Conservation (phyloP, 2,888 invertebrate genomes). For the Norana najaformis region DNA sequence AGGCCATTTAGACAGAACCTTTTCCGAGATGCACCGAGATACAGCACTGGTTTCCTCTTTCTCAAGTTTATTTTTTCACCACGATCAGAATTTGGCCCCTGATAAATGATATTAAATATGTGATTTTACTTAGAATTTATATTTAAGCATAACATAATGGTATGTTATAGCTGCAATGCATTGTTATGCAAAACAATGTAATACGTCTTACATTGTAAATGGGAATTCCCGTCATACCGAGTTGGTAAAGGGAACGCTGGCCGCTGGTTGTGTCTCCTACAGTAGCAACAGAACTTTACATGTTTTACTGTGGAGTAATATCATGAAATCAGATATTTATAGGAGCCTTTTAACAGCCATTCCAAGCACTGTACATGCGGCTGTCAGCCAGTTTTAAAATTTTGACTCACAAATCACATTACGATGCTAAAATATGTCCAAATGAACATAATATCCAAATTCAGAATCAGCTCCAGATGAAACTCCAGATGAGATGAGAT, state of each 20-base stretch:
- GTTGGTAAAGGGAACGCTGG: slow-evolving; percentile 88
- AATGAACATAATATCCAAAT: neutral
- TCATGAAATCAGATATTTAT: no score
- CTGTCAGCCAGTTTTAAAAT: no score
- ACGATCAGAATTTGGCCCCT: no score
- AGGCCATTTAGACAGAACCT: neutral
- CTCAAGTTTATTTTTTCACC: no score
- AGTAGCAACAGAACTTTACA: neutral
- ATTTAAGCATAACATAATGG: neutral
- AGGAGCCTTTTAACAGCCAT: neutral
- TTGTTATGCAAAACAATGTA: neutral
- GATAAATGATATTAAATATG: no score
- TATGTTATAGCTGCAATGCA: neutral
- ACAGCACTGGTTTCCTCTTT: neutral
- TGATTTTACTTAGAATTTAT: neutral
- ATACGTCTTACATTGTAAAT: slow-evolving; percentile 78
- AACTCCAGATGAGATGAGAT: no score
- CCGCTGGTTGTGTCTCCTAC: slow-evolving; percentile 89
- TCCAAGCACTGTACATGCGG: neutral
- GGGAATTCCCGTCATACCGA: slow-evolving; percentile 94
- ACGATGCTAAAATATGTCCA: neutral
- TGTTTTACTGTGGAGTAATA: neutral
- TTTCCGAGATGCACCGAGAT: neutral
- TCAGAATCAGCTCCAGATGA: neutral
- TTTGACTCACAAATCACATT: neutral